These are phyloP conservation scores for Clupea harengus DNA, from an alignment of 2,113 vertebrate genomes.

Conservation along the genomic window DNA sequence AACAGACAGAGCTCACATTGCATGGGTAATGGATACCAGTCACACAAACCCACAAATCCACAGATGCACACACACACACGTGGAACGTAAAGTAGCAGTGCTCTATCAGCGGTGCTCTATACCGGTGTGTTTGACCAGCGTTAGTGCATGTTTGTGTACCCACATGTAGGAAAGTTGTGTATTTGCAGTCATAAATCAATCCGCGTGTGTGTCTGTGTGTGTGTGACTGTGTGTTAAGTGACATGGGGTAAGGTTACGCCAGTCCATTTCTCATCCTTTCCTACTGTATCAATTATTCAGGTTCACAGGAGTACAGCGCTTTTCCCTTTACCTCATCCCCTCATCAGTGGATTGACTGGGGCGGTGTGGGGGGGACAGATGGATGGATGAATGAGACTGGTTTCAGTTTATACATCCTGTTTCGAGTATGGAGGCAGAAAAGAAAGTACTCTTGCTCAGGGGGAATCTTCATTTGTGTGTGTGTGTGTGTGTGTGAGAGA, in stretches of 20 bases:
- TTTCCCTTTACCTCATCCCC: background rate
- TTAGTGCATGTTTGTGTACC: background rate
- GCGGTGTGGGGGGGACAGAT: background rate
- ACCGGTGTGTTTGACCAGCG: background rate
- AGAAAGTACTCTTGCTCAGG: too few relatives aligned
- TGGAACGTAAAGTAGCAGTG: background rate
- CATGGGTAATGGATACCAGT: background rate
- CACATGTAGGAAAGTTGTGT: background rate
- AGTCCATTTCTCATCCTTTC: conserved; percentile 4
- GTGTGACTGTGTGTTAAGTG: background rate
- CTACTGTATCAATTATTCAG: background rate
- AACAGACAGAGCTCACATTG: background rate
- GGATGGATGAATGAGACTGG: background rate
- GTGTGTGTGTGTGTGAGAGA: background rate
- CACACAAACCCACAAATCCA: background rate
- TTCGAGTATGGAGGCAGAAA: too few relatives aligned
- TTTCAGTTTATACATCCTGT: too few relatives aligned
- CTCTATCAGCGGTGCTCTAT: background rate
- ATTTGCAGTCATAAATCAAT: background rate
- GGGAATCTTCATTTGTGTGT: background rate
- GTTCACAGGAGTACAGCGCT: background rate
- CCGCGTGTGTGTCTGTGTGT: conserved; percentile 6
- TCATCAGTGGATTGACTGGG: background rate
- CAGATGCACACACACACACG: background rate
- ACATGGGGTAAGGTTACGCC: background rate